Evolutionary conservation across 2,113 vertebrate species (phyloP).

Genomic region (Lepus europaeus): DNA sequence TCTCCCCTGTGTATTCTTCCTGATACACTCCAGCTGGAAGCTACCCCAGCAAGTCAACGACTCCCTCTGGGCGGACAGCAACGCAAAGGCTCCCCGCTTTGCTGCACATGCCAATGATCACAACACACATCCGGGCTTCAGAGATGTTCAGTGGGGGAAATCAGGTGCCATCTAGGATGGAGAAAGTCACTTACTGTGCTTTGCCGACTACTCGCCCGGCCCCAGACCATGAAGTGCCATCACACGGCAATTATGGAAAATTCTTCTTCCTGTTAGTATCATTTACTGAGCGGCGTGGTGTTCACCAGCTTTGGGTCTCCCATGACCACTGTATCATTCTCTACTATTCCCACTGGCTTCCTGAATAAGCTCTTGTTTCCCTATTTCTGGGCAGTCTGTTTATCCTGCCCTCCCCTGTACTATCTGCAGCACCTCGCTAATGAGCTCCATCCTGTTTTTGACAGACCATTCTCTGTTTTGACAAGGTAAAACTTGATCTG

Average conservation of each 20-base stretch:
- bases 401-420: conserved; percentile 64
- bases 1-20: background rate
- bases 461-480: conserved; percentile 74
- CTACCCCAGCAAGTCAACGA: background rate
- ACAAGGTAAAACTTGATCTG: conserved; percentile 77
- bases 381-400: conserved; percentile 67
- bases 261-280: background rate
- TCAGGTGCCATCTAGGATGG: background rate
- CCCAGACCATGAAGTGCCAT: background rate
- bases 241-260: background rate
- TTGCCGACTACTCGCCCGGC: background rate
- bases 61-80: background rate
- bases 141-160: background rate
- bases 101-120: background rate
- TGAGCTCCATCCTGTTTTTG: conserved; percentile 80
- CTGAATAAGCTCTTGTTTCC: conserved; percentile 73
- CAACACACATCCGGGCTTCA: background rate
- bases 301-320: background rate
- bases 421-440: conserved; percentile 66
- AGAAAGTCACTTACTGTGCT: background rate
- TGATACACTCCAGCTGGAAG: background rate
- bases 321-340: conserved; percentile 48
- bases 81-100: background rate
- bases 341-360: conserved; percentile 54
- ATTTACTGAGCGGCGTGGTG: background rate